These are phyloP conservation scores for Piprites chloris DNA, from an alignment of 2,113 vertebrate genomes.

Conservation along the genomic window DNA sequence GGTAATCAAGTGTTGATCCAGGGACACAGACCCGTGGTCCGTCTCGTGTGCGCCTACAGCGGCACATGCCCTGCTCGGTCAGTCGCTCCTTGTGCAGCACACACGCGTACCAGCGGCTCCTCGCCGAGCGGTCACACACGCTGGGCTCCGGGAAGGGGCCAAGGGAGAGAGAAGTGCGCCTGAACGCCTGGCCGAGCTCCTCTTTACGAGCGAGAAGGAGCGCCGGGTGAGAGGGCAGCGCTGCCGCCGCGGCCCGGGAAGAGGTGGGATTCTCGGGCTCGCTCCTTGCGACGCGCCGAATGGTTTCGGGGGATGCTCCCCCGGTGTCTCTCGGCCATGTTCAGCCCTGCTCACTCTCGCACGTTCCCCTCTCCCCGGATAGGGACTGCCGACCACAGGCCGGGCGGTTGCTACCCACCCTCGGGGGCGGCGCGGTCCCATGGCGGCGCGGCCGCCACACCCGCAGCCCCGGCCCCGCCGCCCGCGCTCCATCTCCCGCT, in stretches of 20 bases:
- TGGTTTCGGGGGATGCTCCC: background rate
- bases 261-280: background rate
- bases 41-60: accelerated
- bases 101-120: background rate
- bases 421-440: too few relatives aligned
- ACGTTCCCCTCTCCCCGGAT: background rate
- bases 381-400: background rate
- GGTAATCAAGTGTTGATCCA: background rate
- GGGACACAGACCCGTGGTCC: too few relatives aligned
- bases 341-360: background rate
- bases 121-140: background rate
- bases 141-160: background rate
- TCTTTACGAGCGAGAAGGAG: background rate
- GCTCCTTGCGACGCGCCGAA: background rate
- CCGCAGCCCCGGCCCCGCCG: background rate
- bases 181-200: background rate
- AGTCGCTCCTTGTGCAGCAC: background rate
- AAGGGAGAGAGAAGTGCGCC: too few relatives aligned
- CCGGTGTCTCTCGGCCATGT: background rate
- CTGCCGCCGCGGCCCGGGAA: background rate
- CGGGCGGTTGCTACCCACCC: too few relatives aligned
- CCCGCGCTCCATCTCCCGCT: background rate
- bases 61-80: background rate
- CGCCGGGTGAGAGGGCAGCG: background rate
- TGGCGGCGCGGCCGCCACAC: background rate